Conservation (phyloP, 2,113 vertebrate genomes). For the Chrysemys picta region DNA sequence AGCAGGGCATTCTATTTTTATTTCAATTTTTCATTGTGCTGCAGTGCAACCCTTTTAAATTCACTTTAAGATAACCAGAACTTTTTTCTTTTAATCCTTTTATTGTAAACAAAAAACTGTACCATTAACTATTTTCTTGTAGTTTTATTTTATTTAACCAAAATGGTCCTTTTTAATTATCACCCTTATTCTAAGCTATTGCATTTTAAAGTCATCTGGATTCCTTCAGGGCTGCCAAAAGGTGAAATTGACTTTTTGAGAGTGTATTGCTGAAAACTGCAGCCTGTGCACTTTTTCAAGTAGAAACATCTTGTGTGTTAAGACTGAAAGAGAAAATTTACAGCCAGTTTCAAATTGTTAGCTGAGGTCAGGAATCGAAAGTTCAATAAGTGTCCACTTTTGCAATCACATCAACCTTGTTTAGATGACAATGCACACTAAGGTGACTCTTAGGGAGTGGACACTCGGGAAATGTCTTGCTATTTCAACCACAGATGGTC, state of each 20-base stretch:
- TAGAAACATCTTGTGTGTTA: slow-evolving; percentile 53
- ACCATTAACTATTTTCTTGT: background rate
- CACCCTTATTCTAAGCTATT: slow-evolving; percentile 46
- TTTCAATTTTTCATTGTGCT: slow-evolving; percentile 29
- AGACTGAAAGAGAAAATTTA: slow-evolving; percentile 69
- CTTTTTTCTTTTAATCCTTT: background rate
- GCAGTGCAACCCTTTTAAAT: background rate
- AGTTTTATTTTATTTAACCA: background rate
- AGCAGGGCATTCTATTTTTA: background rate
- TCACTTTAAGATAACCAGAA: slow-evolving; percentile 27
- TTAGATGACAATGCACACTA: background rate
- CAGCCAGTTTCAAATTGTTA: slow-evolving; percentile 50
- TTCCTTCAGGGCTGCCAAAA: slow-evolving; percentile 71
- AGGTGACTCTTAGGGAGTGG: background rate
- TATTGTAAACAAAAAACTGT: slow-evolving; percentile 4
- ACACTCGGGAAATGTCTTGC: background rate
- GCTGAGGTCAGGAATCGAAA: slow-evolving; percentile 53
- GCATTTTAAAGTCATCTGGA: slow-evolving; percentile 27
- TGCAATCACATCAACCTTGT: slow-evolving; percentile 19
- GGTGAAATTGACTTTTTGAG: slow-evolving; percentile 76
- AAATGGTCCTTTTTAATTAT: background rate
- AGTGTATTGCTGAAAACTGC: slow-evolving; percentile 69
- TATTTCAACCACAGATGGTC: background rate
- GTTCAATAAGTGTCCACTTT: slow-evolving; percentile 45
- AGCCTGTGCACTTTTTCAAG: slow-evolving; percentile 56